A percentile compares a stretch with the other conserved stretches of the same genome.
These are phyloP conservation scores for Mareca strepera DNA, from an alignment of 2,797 vertebrate species.

Conservation along the genomic window DNA sequence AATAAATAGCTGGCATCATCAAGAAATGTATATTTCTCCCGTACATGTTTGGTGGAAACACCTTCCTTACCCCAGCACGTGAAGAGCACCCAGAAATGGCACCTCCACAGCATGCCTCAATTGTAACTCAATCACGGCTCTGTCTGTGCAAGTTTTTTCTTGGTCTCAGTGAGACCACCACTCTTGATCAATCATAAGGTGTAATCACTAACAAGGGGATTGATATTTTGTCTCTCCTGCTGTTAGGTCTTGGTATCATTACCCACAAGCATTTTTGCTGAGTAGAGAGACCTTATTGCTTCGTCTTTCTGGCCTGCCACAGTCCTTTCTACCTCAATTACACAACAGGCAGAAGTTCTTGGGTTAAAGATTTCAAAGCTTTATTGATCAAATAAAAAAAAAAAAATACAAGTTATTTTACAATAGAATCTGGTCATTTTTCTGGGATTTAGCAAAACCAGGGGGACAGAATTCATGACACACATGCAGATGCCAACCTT, in stretches of 20 bases:
- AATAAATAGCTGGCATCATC: neutral
- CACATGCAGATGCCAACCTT: neutral
- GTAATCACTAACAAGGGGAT: neutral
- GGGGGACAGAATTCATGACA: neutral
- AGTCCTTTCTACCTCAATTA: neutral
- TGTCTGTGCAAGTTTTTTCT: neutral
- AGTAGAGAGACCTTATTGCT: neutral
- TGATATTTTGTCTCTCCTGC: neutral
- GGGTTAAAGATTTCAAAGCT: neutral
- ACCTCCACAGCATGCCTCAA: neutral
- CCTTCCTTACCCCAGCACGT: neutral
- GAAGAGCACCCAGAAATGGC: neutral
- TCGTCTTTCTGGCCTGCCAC: neutral
- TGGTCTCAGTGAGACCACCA: neutral
- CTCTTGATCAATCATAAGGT: neutral
- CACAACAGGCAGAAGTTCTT: neutral
- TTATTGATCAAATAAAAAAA: slow-evolving; percentile 42
- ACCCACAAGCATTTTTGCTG: neutral
- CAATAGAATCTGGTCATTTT: neutral
- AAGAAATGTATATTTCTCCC: neutral
- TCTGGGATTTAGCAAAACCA: neutral
- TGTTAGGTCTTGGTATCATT: accelerated
- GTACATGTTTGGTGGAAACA: neutral
- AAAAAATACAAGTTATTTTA: neutral
- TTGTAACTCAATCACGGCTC: neutral